Percentiles rank a stretch among this genome's conserved stretches.
Evolutionary conservation across 2,113 vertebrate genomes (phyloP).

Genomic region (Raja brachyura): DNA sequence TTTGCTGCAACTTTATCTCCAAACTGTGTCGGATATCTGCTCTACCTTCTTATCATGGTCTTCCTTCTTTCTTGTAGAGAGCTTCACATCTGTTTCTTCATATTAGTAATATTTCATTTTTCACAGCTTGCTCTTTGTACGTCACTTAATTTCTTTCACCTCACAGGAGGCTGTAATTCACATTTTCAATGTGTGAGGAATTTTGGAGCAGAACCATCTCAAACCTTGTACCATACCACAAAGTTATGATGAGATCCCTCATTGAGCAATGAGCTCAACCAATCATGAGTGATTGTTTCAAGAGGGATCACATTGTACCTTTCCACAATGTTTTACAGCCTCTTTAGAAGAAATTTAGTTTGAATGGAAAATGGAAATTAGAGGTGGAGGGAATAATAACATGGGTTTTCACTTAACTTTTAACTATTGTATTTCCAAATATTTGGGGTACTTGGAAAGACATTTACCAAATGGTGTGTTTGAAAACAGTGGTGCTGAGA

Average conservation of each 20-base stretch:
- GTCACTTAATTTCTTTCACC: constrained; percentile 44
- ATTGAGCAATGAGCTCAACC: no score
- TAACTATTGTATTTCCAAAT: neutral
- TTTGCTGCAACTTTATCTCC: constrained; percentile 17
- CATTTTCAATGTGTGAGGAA: constrained; percentile 57
- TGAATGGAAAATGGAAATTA: neutral
- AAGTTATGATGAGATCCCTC: no score
- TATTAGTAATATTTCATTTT: constrained; percentile 55
- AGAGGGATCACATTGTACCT: neutral
- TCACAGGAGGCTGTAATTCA: constrained; percentile 54
- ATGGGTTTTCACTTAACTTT: neutral
- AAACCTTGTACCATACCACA: no score
- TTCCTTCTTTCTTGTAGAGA: constrained; percentile 43
- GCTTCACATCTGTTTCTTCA: constrained; percentile 59
- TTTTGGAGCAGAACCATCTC: constrained; percentile 50
- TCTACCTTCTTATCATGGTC: constrained; percentile 40
- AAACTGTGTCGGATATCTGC: constrained; percentile 39
- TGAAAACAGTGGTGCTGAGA: neutral
- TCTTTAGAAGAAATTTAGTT: neutral
- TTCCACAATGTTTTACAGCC: neutral
- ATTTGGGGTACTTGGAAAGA: neutral
- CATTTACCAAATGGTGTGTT: neutral
- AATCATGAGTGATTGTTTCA: no score
- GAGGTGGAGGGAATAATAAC: neutral
- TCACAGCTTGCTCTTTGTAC: constrained; percentile 54